Evolutionary conservation across 2,797 vertebrate genomes (phyloP).

Genomic region (Takifugu ocellatus): DNA sequence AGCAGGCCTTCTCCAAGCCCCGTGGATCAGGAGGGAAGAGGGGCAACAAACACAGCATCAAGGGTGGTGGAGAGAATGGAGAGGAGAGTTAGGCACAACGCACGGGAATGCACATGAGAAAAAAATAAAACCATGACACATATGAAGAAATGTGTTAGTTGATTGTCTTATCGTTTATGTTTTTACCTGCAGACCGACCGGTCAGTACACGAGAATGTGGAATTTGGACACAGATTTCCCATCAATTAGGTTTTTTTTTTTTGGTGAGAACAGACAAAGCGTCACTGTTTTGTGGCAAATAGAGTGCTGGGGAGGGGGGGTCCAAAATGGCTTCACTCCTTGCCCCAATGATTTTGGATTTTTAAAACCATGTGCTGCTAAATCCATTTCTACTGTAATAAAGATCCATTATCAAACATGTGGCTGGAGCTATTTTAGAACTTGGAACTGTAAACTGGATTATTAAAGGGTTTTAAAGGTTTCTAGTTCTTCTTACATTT

Average conservation of each 20-base stretch:
- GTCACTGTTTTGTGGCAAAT: too few relatives aligned
- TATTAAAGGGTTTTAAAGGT: background rate
- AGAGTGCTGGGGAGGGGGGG: too few relatives aligned
- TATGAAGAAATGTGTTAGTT: conserved; percentile 44
- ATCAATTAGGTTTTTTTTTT: too few relatives aligned
- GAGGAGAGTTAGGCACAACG: conserved; percentile 85
- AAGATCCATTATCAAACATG: too few relatives aligned
- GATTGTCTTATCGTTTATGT: conserved; percentile 12
- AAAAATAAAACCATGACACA: conserved; percentile 15
- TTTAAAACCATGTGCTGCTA: too few relatives aligned
- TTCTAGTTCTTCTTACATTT: background rate
- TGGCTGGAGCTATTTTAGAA: too few relatives aligned
- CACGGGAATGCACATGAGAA: conserved; percentile 25
- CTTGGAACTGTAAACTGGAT: background rate
- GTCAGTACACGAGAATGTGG: too few relatives aligned
- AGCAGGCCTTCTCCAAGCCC: conserved; percentile 95
- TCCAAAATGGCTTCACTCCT: too few relatives aligned
- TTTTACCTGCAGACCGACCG: conserved; percentile 11
- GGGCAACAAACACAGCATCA: conserved; percentile 95
- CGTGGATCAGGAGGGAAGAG: conserved; percentile 92
- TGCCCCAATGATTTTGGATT: too few relatives aligned
- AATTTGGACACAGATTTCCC: too few relatives aligned
- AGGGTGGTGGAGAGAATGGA: conserved; percentile 86
- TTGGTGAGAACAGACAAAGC: too few relatives aligned
- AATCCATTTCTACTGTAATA: too few relatives aligned